Evolutionary conservation across 2,113 vertebrate species (phyloP).

Genomic region (Ictalurus punctatus): DNA sequence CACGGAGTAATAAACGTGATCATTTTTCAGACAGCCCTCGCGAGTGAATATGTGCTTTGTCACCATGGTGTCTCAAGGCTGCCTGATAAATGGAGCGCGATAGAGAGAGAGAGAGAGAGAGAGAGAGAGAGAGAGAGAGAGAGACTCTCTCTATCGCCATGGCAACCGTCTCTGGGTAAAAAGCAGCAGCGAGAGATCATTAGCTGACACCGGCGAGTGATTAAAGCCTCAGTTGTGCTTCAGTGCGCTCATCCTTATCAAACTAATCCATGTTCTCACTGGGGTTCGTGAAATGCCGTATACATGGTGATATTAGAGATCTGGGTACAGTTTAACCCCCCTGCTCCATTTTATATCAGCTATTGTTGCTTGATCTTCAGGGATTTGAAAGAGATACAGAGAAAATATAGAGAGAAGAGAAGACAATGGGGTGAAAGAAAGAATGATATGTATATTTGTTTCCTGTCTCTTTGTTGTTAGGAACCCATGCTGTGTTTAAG

Average conservation of each 20-base stretch:
- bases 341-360: neutral
- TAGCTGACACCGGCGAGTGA: conserved; percentile 34
- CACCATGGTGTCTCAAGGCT: conserved; percentile 42
- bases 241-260: conserved; percentile 42
- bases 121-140: conserved; percentile 3
- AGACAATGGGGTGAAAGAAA: neutral
- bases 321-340: conserved; percentile 8
- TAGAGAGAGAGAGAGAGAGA: conserved; percentile 5
- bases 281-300: conserved; percentile 17
- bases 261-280: conserved; percentile 32
- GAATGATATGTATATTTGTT: neutral
- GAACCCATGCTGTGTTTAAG: conserved; percentile 4
- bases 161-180: conserved; percentile 38
- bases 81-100: conserved; percentile 27
- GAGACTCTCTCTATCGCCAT: conserved; percentile 35
- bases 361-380: conserved; percentile 8
- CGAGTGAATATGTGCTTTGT: conserved; percentile 36
- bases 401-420: neutral
- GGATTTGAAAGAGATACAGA: neutral
- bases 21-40: conserved; percentile 31
- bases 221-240: conserved; percentile 41
- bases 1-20: neutral
- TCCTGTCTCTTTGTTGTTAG: conserved; percentile 25
- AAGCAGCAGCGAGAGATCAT: conserved; percentile 24
- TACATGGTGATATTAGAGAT: conserved; percentile 2